phyloP scores from a whole-genome alignment of 2,113 vertebrate genomes.

The Stomatorhinus ivindoensis region DNA sequence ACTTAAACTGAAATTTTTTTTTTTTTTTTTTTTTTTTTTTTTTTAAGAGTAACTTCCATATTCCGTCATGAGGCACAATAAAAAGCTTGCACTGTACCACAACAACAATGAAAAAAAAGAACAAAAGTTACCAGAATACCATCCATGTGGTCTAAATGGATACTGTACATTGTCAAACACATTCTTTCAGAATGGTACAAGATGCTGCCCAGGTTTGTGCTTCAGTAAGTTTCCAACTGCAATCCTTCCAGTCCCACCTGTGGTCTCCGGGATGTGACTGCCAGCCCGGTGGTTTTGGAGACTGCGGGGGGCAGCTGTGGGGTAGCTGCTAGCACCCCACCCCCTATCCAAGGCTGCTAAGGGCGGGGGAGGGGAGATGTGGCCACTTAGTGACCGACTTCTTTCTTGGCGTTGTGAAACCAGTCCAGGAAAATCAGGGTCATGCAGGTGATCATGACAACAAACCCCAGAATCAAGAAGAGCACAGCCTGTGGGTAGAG shows the following conservation, averaged over 20 bases:
- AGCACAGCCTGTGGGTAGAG: conserved; percentile 64
- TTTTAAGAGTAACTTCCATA: conserved; percentile 15
- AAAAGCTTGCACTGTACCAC: conserved; percentile 67
- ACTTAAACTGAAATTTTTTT: too few relatives aligned
- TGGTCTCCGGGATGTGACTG: not conserved
- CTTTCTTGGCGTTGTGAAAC: conserved; percentile 51
- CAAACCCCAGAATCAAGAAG: conserved; percentile 74
- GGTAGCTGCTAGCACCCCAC: not conserved
- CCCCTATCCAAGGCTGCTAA: not conserved
- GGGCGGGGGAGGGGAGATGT: not conserved
- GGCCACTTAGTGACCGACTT: conserved; percentile 45
- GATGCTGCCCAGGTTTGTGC: conserved; percentile 61
- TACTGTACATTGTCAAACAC: conserved; percentile 75
- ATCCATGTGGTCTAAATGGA: conserved; percentile 80
- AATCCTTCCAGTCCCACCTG: conserved; percentile 6
- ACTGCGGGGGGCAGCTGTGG: not conserved
- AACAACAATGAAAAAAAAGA: conserved; percentile 63
- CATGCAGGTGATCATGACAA: conserved; percentile 87
- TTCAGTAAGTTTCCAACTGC: conserved; percentile 30
- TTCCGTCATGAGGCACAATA: conserved; percentile 70
- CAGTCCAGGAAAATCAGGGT: conserved; percentile 84
- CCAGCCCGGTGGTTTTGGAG: not conserved
- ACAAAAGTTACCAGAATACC: conserved; percentile 45
- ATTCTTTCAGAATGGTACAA: conserved; percentile 97
- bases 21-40: not conserved